Evolutionary conservation across 2,888 invertebrate genomes (phyloP).

Genomic region (Plusia festucae): DNA sequence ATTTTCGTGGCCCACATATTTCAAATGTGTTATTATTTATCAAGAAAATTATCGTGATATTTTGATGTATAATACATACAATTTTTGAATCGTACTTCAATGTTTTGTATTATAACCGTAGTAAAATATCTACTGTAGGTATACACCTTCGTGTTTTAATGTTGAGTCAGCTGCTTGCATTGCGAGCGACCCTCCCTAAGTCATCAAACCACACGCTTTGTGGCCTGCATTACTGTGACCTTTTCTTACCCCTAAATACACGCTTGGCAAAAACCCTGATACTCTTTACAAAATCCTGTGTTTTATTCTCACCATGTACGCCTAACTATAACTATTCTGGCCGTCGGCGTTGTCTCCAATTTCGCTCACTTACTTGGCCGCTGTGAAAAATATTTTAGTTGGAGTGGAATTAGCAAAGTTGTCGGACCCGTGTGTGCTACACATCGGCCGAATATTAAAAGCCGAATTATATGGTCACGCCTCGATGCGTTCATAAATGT

Average conservation of each 20-base stretch:
- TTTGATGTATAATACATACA: too few species aligned
- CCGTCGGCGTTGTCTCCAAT: conserved; percentile 76
- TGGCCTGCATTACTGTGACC: conserved; percentile 28
- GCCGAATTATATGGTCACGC: conserved; percentile 80
- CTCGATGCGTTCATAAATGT: conserved; percentile 78
- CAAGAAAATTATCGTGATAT: neutral
- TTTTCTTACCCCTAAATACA: conserved; percentile 48
- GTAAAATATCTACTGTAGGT: neutral
- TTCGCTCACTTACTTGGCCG: conserved; percentile 68
- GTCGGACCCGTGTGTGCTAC: conserved; percentile 69
- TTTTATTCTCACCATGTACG: conserved; percentile 70
- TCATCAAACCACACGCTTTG: conserved; percentile 8
- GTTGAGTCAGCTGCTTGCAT: conserved; percentile 2
- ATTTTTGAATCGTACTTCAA: neutral
- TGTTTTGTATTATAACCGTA: neutral
- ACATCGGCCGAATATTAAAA: conserved; percentile 85
- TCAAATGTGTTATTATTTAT: too few species aligned
- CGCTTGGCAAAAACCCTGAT: conserved; percentile 42
- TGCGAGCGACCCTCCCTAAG: conserved; percentile 7
- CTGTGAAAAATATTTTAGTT: conserved; percentile 78
- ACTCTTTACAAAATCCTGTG: conserved; percentile 69
- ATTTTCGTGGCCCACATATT: conserved; percentile 6
- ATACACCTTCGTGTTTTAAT: neutral
- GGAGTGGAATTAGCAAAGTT: conserved; percentile 75
- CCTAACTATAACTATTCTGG: conserved; percentile 76